Conservation (phyloP, 2,888 invertebrate genomes). For the Cloeon dipterum region DNA sequence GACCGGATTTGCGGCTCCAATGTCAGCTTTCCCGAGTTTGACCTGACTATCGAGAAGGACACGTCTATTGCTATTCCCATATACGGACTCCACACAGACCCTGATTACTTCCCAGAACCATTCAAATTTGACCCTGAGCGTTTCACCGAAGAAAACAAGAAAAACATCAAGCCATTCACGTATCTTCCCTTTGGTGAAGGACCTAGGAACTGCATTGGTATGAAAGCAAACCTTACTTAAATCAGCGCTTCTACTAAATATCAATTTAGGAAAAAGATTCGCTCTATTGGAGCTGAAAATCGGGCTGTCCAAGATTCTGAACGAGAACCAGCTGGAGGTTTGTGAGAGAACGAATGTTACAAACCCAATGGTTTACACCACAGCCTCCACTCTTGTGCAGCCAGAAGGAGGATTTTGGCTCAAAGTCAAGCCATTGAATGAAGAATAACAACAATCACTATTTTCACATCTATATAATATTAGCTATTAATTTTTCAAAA, state of each 20-base stretch:
- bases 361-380: slow-evolving; percentile 18
- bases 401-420: slow-evolving; percentile 17
- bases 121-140: background rate
- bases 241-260: too few species aligned
- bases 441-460: too few species aligned
- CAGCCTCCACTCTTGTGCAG: slow-evolving; percentile 11
- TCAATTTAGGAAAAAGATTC: background rate
- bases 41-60: background rate
- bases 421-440: background rate
- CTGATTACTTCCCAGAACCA: slow-evolving; percentile 1
- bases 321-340: slow-evolving; percentile 17
- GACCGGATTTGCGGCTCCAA: slow-evolving; percentile 14
- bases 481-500: too few species aligned
- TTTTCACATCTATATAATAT: too few species aligned
- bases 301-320: slow-evolving; percentile 1
- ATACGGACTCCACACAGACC: background rate
- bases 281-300: slow-evolving; percentile 2
- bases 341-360: slow-evolving; percentile 17
- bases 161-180: background rate
- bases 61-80: background rate
- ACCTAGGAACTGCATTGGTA: slow-evolving; percentile 2
- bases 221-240: background rate
- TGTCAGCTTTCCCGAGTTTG: background rate
- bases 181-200: slow-evolving; percentile 1
- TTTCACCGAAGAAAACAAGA: background rate